Percentiles rank a stretch among this genome's conserved stretches.
Evolutionary conservation across 2,797 vertebrate species (phyloP).

Genomic region (Pterois miles): DNA sequence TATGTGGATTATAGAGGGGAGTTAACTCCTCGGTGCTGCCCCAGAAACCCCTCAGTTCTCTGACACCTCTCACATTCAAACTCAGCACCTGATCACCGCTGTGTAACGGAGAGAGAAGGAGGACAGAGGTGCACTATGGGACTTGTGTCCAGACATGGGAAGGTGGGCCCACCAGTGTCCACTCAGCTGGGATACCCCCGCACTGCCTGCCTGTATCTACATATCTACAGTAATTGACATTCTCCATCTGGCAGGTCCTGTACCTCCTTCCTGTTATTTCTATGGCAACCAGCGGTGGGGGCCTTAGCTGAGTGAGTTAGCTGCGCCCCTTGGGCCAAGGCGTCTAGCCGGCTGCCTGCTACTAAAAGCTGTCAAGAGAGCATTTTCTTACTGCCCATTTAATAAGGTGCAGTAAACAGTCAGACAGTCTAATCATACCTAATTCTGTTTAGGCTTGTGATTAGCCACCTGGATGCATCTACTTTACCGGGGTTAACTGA

Average conservation of each 20-base stretch:
- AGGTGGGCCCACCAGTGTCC: not conserved
- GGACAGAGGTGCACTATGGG: not conserved
- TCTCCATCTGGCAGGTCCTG: conserved; percentile 88
- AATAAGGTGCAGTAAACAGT: conserved; percentile 55
- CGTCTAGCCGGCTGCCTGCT: conserved; percentile 57
- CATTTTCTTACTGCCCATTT: conserved; percentile 54
- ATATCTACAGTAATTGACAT: conserved; percentile 86
- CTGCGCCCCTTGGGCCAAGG: conserved; percentile 81
- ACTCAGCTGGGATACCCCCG: conserved; percentile 33
- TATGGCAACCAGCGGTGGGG: conserved; percentile 84
- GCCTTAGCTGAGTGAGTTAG: conserved; percentile 78
- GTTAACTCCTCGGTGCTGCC: conserved; percentile 52
- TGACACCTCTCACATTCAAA: conserved; percentile 26
- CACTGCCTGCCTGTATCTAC: conserved; percentile 59
- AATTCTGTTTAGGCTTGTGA: conserved; percentile 38
- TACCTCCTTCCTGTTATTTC: conserved; percentile 85
- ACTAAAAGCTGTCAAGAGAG: conserved; percentile 51
- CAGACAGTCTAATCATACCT: conserved; percentile 39
- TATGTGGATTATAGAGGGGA: conserved; percentile 68
- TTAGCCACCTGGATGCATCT: conserved; percentile 5
- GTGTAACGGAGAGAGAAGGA: conserved; percentile 20
- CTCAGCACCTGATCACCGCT: conserved; percentile 33
- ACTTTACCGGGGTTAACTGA: not conserved
- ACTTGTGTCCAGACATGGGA: conserved; percentile 4
- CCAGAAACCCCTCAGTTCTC: not conserved